Evolutionary conservation across 2,888 invertebrate genomes (phyloP).

Genomic region (Dolomedes plantarius): DNA sequence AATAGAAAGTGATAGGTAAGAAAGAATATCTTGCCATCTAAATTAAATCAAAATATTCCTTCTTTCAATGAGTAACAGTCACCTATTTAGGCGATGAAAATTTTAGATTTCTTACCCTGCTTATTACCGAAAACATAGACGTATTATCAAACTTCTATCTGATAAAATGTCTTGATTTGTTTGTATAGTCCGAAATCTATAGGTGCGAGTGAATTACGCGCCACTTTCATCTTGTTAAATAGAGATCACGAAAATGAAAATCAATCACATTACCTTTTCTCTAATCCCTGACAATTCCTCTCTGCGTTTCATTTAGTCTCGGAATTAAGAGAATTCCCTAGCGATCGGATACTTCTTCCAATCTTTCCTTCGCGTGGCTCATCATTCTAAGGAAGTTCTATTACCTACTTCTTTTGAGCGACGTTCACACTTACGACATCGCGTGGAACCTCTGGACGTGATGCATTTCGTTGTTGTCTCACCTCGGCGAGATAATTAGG

Average conservation of each 20-base stretch:
- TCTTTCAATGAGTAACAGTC: too few species aligned
- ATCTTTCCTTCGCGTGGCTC: background rate
- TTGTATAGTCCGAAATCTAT: background rate
- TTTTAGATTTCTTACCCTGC: too few species aligned
- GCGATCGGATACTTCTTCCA: background rate
- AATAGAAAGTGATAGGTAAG: too few species aligned
- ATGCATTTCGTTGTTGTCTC: background rate
- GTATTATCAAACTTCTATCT: too few species aligned
- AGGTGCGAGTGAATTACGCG: background rate
- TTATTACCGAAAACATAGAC: too few species aligned
- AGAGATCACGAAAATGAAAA: background rate
- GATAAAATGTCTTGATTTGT: too few species aligned
- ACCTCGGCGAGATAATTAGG: background rate
- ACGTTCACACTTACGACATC: background rate
- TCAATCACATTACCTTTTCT: background rate
- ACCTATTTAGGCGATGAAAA: too few species aligned
- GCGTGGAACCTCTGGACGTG: background rate
- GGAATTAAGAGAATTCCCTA: background rate
- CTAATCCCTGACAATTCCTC: background rate
- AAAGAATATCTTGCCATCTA: too few species aligned
- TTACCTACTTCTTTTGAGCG: background rate
- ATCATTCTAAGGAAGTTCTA: background rate
- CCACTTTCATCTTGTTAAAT: background rate
- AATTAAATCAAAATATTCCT: too few species aligned
- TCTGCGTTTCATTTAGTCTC: background rate